phyloP scores from a whole-genome alignment of 37 sponge, comb jelly and placozoan species.

The Amphimedon queenslandica region DNA sequence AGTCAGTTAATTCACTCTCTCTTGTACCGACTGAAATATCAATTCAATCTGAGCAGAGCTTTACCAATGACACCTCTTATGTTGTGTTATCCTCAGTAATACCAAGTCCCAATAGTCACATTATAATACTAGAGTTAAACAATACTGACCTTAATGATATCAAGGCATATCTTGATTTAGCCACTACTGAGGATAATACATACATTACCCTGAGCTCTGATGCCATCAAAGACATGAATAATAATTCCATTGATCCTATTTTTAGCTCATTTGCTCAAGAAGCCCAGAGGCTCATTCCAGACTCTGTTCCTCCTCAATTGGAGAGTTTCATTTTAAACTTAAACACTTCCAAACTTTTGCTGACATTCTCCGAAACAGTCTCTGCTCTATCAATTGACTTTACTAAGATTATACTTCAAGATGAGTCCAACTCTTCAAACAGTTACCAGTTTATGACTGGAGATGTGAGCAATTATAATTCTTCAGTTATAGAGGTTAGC shows the following conservation, averaged over 20 bases:
- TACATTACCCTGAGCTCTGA: slow-evolving; percentile 51
- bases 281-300: slow-evolving; percentile 20
- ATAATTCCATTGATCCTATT: slow-evolving; percentile 43
- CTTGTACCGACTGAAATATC: slow-evolving; percentile 40
- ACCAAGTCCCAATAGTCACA: slow-evolving; percentile 28
- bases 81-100: slow-evolving; percentile 38
- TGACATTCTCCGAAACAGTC: slow-evolving; percentile 73
- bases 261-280: slow-evolving; percentile 24
- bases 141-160: slow-evolving; percentile 60
- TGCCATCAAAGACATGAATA: slow-evolving; percentile 72
- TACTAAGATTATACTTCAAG: slow-evolving; percentile 42
- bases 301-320: slow-evolving; percentile 46
- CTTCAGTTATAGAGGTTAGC: slow-evolving; percentile 39
- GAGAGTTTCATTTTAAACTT: slow-evolving; percentile 65
- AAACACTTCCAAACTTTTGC: slow-evolving; percentile 43
- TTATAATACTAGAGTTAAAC: slow-evolving; percentile 29
- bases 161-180: slow-evolving; percentile 49
- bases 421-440: slow-evolving; percentile 33
- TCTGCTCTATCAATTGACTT: slow-evolving; percentile 40
- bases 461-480: slow-evolving; percentile 29
- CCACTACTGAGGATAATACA: slow-evolving; percentile 43
- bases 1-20: slow-evolving; percentile 66
- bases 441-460: slow-evolving; percentile 30
- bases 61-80: not conserved
- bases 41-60: slow-evolving; percentile 40